phyloP scores from a whole-genome alignment of 2,888 invertebrate genomes.

The Prosapia bicincta region DNA sequence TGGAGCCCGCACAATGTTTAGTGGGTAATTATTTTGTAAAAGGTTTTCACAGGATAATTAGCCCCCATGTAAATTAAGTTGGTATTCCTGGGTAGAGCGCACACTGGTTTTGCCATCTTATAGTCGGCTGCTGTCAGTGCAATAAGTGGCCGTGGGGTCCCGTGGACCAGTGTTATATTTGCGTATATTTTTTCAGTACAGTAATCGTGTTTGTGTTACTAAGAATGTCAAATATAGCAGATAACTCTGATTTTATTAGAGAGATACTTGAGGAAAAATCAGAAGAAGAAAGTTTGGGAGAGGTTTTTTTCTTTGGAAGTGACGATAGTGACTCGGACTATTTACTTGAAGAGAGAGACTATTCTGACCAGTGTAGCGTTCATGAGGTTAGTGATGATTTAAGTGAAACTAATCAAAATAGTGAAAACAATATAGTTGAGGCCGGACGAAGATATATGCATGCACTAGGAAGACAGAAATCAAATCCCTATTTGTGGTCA shows the following conservation, averaged over 20 bases:
- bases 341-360: background rate
- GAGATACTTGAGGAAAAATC: background rate
- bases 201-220: too few species aligned
- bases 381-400: background rate
- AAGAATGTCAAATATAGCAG: background rate
- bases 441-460: background rate
- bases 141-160: background rate
- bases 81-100: too few species aligned
- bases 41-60: background rate
- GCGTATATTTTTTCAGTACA: too few species aligned
- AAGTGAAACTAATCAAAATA: too few species aligned
- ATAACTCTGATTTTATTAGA: background rate
- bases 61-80: background rate
- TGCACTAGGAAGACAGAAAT: too few species aligned
- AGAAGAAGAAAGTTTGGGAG: background rate
- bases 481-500: constrained; percentile 7
- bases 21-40: too few species aligned
- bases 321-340: background rate
- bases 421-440: background rate
- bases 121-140: background rate
- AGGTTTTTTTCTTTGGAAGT: background rate
- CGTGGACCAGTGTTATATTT: background rate
- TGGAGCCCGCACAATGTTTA: too few species aligned
- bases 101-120: background rate
- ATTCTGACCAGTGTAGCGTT: background rate